Conservation (phyloP, 2,113 vertebrate genomes). For the Salvelinus sp. region DNA sequence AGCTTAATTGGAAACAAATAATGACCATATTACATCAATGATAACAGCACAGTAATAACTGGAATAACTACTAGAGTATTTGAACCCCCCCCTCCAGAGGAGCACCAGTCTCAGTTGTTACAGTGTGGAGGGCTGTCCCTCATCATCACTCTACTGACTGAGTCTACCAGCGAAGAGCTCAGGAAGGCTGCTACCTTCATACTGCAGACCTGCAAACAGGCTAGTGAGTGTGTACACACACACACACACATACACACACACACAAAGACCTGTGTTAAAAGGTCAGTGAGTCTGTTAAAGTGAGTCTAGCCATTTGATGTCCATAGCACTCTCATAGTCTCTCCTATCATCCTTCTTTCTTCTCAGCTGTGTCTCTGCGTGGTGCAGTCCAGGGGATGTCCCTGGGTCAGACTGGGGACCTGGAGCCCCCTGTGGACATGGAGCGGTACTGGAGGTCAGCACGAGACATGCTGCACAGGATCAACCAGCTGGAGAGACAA, state of each 20-base stretch:
- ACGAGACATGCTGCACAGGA: constrained; percentile 60
- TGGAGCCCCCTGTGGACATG: constrained; percentile 25
- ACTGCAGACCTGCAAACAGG: constrained; percentile 86
- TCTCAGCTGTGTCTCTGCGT: constrained; percentile 43
- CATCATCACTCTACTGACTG: constrained; percentile 85
- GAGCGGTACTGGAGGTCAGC: constrained; percentile 60
- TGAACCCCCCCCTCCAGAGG: constrained; percentile 78
- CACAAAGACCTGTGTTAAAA: not conserved
- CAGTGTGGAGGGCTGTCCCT: constrained; percentile 86
- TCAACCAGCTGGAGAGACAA: constrained; percentile 61
- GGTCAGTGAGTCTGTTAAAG: not conserved
- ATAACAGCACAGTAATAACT: constrained; percentile 28
- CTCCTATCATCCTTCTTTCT: not conserved
- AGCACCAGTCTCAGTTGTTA: constrained; percentile 85
- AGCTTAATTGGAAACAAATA: constrained; percentile 1
- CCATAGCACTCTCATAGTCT: not conserved
- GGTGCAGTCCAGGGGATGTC: not conserved
- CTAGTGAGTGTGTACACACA: constrained; percentile 86
- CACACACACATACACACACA: constrained; percentile 34
- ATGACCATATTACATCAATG: not conserved
- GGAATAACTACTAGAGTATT: constrained; percentile 62
- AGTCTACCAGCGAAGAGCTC: constrained; percentile 84
- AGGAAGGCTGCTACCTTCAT: constrained; percentile 88
- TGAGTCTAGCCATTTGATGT: not conserved
- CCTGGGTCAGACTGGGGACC: constrained; percentile 1